These are phyloP conservation scores for Austrolebias charrua DNA, from an alignment of 2,797 vertebrate genomes.

Conservation along the genomic window DNA sequence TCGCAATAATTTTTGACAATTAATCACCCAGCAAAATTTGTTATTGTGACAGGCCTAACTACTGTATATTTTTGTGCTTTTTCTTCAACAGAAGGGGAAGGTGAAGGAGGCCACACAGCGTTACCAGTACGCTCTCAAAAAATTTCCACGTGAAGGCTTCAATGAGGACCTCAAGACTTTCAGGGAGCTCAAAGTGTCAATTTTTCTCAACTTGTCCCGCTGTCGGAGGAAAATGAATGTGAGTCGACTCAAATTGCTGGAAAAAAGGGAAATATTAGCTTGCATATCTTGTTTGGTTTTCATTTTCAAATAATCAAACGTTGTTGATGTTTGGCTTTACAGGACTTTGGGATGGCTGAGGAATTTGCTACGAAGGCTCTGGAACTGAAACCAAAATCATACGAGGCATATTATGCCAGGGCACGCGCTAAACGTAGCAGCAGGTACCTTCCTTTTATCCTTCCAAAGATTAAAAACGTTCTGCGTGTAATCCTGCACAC, in stretches of 20 bases:
- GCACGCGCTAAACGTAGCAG: constrained; percentile 98
- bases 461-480: background rate
- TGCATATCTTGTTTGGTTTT: too few species aligned
- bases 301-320: too few species aligned
- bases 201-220: constrained; percentile 97
- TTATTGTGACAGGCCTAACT: too few species aligned
- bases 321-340: constrained; percentile 21
- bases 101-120: constrained; percentile 98
- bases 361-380: constrained; percentile 98
- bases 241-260: constrained; percentile 62
- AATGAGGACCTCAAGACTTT: constrained; percentile 99
- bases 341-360: constrained; percentile 99
- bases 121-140: constrained; percentile 98
- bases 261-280: too few species aligned
- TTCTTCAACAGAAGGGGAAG: constrained; percentile 89
- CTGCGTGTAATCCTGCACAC: background rate
- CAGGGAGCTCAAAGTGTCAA: constrained; percentile 97
- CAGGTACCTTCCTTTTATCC: constrained; percentile 80
- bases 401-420: constrained; percentile 96
- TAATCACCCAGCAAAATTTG: too few species aligned
- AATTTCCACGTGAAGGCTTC: constrained; percentile 98
- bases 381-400: constrained; percentile 98
- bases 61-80: background rate
- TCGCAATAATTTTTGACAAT: too few species aligned
- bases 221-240: constrained; percentile 99